phyloP scores from a whole-genome alignment of 2,113 vertebrate genomes.

The Recurvirostra avosetta region DNA sequence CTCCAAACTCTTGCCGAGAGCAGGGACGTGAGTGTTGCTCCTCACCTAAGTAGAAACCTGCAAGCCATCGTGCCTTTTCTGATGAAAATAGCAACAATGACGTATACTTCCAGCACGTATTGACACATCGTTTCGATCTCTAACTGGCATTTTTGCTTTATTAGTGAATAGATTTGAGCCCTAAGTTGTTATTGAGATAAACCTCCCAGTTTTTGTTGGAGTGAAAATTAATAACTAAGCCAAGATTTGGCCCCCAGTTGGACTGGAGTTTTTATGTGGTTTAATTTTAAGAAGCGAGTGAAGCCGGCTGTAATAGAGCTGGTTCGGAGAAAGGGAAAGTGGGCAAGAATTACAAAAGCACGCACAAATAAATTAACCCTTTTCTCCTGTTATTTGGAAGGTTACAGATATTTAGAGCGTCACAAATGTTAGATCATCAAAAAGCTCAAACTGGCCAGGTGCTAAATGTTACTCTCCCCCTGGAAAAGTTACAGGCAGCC shows the following conservation, averaged over 20 bases:
- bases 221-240: neutral
- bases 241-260: neutral
- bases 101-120: rapidly evolving
- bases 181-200: neutral
- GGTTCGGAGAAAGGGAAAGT: neutral
- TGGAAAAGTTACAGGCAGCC: neutral
- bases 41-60: rapidly evolving
- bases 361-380: neutral
- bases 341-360: neutral
- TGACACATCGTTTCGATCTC: neutral
- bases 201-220: neutral
- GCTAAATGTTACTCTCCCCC: neutral
- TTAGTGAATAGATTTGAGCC: neutral
- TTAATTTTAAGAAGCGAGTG: neutral
- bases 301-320: neutral
- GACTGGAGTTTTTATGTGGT: neutral
- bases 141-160: neutral
- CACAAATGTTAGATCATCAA: neutral
- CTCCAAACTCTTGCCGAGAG: neutral
- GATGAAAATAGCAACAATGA: neutral
- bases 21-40: neutral
- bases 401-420: neutral
- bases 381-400: neutral
- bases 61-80: neutral
- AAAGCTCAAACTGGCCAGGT: neutral